Percentiles rank a stretch among this genome's conserved stretches.
Evolutionary conservation across 2,888 invertebrate genomes (phyloP).

Genomic region (Torymus auratus): DNA sequence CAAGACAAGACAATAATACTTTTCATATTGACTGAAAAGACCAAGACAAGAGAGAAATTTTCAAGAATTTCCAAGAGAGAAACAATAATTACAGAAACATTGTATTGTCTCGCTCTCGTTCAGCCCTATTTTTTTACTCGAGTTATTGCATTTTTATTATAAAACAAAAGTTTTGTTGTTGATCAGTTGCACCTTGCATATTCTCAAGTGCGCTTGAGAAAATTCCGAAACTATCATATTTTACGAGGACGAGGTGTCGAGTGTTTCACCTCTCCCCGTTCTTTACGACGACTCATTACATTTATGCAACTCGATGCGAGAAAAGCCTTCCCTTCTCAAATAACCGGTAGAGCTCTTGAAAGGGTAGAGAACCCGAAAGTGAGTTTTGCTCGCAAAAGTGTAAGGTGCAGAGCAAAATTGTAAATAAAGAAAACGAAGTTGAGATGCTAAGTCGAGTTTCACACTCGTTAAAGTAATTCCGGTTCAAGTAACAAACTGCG

Average conservation of each 20-base stretch:
- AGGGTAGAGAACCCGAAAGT: conserved; percentile 11
- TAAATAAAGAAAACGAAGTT: conserved; percentile 50
- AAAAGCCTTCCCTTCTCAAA: conserved; percentile 47
- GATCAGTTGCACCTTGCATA: too few species aligned
- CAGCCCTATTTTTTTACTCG: too few species aligned
- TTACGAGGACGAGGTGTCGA: conserved; percentile 46
- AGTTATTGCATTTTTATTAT: not conserved
- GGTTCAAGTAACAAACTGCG: conserved; percentile 39
- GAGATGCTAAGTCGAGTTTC: conserved; percentile 42
- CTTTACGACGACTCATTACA: conserved; percentile 64
- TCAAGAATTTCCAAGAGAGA: too few species aligned
- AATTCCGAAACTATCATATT: conserved; percentile 41
- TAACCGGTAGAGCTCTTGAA: conserved; percentile 45
- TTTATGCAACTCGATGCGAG: conserved; percentile 58
- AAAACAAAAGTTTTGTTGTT: conserved; percentile 6
- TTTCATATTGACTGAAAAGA: too few species aligned
- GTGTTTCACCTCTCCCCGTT: conserved; percentile 56
- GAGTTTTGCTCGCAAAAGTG: conserved; percentile 10
- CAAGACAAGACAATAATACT: too few species aligned
- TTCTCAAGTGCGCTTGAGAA: conserved; percentile 19
- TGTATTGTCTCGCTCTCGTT: too few species aligned
- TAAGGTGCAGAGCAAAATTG: conserved; percentile 35
- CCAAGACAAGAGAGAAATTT: too few species aligned
- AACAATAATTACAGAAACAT: too few species aligned
- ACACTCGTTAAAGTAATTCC: conserved; percentile 52